Evolutionary conservation across 2,888 invertebrate species (phyloP), one percentile per base, ranked within the genome.

Genomic region (Tinea semifulvella): DNA sequence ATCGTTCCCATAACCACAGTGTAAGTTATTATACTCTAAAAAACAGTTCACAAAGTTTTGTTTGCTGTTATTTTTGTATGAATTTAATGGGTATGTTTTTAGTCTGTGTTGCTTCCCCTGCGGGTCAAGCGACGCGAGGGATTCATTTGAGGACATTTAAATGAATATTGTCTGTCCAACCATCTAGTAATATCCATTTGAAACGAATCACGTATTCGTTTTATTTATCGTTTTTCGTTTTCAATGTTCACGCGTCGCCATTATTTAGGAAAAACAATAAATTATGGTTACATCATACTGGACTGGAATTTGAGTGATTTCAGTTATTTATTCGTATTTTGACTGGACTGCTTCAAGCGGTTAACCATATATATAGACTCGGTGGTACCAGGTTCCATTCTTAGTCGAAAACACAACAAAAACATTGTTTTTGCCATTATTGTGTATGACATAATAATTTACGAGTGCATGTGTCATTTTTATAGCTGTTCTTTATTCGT

Each of bases 81-180:
- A 8, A 8, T 14, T 2, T 3, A 11, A 13, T 13, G 14, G 14
- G 14, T 14, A n/a, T 2, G 13, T 36, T 36, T 36, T 36, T 36
- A 18, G 2, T 16, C 36, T 36, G 36, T 36, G 5, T 5, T 31
- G 11, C 31, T 14, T 31, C 31, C 27, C 31, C 31, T 36, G 18
- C 7, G 36, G 36, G 36, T 18, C 36, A 18, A 40, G 6, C 13
- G 40, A n/a, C n/a, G 16, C 44, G 50, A 57, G 54, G 55, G 57
- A 60, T 57, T 62, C 58, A 60, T 65, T 64, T 60, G 55, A 56
- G 54, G 56, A 54, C 54, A 57, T 62, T 63, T 61, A 62, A 64
- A 62, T 60, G 56, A 60, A 56, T 56, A 59, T 63, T 58, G 60
- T 54, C 55, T 53, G 52, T 57, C 51, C 52, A 51, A 57, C 53